These are phyloP conservation scores for Ferrisia virgata DNA, from an alignment of 2,888 invertebrate species.

Conservation along the genomic window DNA sequence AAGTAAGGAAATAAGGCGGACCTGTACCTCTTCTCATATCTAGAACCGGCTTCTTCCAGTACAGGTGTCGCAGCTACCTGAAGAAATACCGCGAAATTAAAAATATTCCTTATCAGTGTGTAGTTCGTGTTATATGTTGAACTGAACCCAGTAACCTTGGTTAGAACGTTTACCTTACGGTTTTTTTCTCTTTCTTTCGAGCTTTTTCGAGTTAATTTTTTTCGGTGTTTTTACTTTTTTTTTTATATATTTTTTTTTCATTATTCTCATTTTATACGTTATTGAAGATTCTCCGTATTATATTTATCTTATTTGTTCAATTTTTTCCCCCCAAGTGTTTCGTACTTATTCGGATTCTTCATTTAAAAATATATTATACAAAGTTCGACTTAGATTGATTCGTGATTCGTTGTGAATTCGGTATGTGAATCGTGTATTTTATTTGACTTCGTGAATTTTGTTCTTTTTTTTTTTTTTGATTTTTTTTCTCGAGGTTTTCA, in stretches of 20 bases:
- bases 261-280: not conserved
- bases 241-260: not conserved
- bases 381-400: not conserved
- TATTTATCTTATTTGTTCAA: too few relatives aligned
- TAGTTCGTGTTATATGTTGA: conserved; percentile 39
- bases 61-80: conserved; percentile 45
- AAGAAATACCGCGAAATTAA: conserved; percentile 45
- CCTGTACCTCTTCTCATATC: conserved; percentile 37
- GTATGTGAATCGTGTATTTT: not conserved
- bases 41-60: conserved; percentile 44
- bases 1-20: conserved; percentile 45
- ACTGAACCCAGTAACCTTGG: conserved; percentile 46
- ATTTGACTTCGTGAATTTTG: not conserved
- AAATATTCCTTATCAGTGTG: conserved; percentile 45
- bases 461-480: too few relatives aligned
- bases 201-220: not conserved
- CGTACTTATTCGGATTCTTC: not conserved
- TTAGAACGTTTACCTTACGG: conserved; percentile 43
- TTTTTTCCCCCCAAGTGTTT: too few relatives aligned
- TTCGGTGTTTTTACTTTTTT: not conserved
- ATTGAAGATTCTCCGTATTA: too few relatives aligned
- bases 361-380: not conserved
- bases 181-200: conserved; percentile 15
- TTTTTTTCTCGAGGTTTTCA: too few relatives aligned
- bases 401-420: not conserved